Evolutionary conservation across 2,888 invertebrate genomes (phyloP), one percentile per base, ranked within the genome.

Genomic region (Aleiodes leptofemur): DNA sequence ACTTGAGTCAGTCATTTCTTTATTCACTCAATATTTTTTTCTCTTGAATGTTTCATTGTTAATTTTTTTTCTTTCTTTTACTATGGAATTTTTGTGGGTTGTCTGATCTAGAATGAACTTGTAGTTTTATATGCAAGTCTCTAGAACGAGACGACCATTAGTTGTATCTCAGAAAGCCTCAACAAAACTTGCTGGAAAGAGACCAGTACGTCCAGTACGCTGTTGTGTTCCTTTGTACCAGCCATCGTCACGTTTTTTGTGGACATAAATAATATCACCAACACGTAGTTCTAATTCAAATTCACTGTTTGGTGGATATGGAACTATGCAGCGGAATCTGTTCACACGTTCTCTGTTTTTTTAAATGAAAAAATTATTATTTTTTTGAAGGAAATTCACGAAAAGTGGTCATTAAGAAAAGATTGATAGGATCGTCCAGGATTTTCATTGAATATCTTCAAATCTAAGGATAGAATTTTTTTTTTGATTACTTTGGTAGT

Each of bases 161-260:
- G 84, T 83, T 77, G 86, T 82, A 76, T 89, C 90, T 91, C 90
- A 91, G 90, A 91, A 91, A 80, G 93, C 93, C 88, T 96, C 96
- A 13, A 97, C 98, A 91, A 98, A 98, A 87, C 96, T 97, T 69
- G 97, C 97, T 1, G 98, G 98, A 90, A 98, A 98, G 57, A 98
- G 92, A n/a, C 98, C 98, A 4, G 96, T 96, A 83, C 96, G 95
- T 51, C 97, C 97, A 1, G 97, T 97, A 73, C 97, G 92, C 82
- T 96, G 95, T 82, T 96, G 93, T 0, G 96, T 97, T 23, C 98
- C 98, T 88, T 97, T 97, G 90, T 96, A 98, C 98, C 98, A 98
- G 66, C 98, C 98, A 86, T 98, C 97, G 70, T 97, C 97, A 71
- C 97, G 93, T 87, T 97, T 97, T 85, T 95, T 95, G 85, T 96